Conservation (phyloP, 2,113 vertebrate species). For the Austrofundulus limnaeus region DNA sequence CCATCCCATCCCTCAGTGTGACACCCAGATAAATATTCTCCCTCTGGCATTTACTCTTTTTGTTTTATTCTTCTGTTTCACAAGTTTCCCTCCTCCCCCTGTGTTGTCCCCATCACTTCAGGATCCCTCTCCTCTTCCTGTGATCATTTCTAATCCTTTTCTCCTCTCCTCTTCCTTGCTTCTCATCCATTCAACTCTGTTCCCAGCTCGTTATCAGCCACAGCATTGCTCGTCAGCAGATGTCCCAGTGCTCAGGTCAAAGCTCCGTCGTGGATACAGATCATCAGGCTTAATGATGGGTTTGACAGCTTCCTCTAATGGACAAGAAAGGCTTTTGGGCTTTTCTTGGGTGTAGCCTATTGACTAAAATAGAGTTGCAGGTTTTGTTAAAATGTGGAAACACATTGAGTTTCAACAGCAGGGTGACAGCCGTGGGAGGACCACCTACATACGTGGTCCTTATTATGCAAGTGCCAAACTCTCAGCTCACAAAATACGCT, state of each 20-base stretch:
- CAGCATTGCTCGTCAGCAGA: slow-evolving; percentile 8
- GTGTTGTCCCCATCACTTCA: slow-evolving; percentile 27
- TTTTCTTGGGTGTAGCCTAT: slow-evolving; percentile 9
- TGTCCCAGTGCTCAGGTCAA: slow-evolving; percentile 17
- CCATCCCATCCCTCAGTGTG: slow-evolving; percentile 27
- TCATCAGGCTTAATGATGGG: slow-evolving; percentile 1
- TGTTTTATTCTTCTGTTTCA: slow-evolving; percentile 6
- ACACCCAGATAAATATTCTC: slow-evolving; percentile 55
- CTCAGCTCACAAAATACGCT: slow-evolving; percentile 4
- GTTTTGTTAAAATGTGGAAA: slow-evolving; percentile 28
- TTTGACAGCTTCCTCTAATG: slow-evolving; percentile 3
- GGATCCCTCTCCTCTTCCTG: slow-evolving; percentile 17
- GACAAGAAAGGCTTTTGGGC: slow-evolving; percentile 7
- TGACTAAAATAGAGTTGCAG: slow-evolving; percentile 4
- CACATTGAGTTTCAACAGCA: slow-evolving; percentile 1
- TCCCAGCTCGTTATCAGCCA: slow-evolving; percentile 17
- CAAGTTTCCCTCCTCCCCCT: slow-evolving; percentile 4
- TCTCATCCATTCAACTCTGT: slow-evolving; percentile 7
- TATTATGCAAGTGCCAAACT: slow-evolving; percentile 39
- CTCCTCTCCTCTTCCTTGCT: not conserved
- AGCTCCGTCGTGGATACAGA: slow-evolving; percentile 19
- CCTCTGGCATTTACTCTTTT: slow-evolving; percentile 39
- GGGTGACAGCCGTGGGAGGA: slow-evolving; percentile 12
- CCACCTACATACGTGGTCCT: slow-evolving; percentile 36
- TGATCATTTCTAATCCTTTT: slow-evolving; percentile 5